Evolutionary conservation across 2,888 invertebrate species (phyloP), one percentile per base, ranked within the genome.

Genomic region (Agrotis clavis): DNA sequence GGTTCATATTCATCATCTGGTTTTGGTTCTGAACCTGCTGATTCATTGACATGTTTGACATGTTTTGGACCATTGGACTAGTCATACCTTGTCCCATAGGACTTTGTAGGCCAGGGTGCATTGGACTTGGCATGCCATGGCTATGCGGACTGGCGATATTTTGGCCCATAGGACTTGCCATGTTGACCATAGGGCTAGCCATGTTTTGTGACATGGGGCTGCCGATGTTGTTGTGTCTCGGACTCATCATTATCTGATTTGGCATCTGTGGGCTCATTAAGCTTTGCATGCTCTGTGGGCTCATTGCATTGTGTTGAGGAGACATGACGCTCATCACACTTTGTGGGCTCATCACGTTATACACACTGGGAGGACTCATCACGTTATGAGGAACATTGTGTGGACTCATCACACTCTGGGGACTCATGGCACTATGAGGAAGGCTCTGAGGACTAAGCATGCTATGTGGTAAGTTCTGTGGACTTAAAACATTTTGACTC

Each of bases 261-360:
- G 95, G 88, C 93, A 95, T 95, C 86, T 95, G 96, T 18, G 96
- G 96, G 77, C 96, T 96, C 94, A 95, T 92, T 14, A 95, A 80
- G 60, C 94, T 95, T 77, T 94, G 95, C 92, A 95, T 95, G 70
- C 94, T 96, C 84, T 95, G 95, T 1, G 96, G 96, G 72, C 96
- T 96, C 96, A 96, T 95, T 1, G 93, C 94, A 54, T 95, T 95
- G 71, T 96, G 94, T 81, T 94, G 95, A 5, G 95, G 95, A 53
- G 95, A 95, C 95, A 95, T 95, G n/a, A 95, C 95, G 67, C 95
- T 96, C 95, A 95, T 95, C 2, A 93, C 94, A 70, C 94, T 96
- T 77, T 95, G 96, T 1, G 96, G 96, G 69, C 96, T 96, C 95
- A 96, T 95, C 1, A 96, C 94, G 66, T 95, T 95, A 71, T 95